phyloP scores from a whole-genome alignment of 1,140 invertebrate species.

The Bombus confusus region DNA sequence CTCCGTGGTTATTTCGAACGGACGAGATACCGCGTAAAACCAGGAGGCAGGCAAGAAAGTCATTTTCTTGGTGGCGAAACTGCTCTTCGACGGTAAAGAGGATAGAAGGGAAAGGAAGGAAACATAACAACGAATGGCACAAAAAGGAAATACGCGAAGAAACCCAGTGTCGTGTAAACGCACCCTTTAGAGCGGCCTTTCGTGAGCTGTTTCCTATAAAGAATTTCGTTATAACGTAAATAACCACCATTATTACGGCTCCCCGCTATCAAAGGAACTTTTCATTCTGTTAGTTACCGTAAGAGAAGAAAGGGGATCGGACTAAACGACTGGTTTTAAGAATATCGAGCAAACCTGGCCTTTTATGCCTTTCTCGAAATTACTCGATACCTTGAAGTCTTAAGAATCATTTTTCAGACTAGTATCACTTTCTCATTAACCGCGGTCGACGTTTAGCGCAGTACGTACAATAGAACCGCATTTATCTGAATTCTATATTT shows the following conservation, averaged over 20 bases:
- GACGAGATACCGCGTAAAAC: neutral
- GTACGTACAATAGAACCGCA: too few relatives aligned
- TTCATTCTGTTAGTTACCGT: conserved; percentile 1
- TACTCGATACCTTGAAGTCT: neutral
- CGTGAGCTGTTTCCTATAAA: neutral
- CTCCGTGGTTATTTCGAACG: neutral
- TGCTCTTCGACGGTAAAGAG: neutral
- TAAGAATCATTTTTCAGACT: too few relatives aligned
- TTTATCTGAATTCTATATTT: too few relatives aligned
- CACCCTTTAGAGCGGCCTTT: neutral
- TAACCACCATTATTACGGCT: neutral
- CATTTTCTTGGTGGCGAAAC: conserved; percentile 35
- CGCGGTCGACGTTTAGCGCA: too few relatives aligned
- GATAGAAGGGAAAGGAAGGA: neutral
- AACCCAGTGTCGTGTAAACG: neutral
- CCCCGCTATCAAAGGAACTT: conserved; percentile 6
- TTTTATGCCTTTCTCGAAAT: neutral
- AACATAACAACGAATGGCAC: conserved; percentile 5
- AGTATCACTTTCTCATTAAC: too few relatives aligned
- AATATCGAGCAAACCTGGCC: neutral
- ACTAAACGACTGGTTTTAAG: neutral
- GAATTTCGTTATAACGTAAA: conserved; percentile 4
- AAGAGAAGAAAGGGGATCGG: neutral
- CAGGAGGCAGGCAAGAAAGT: conserved; percentile 26
- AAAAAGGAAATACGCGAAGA: neutral